A percentile compares a stretch with the other conserved stretches of the same genome.
Conservation (phyloP, 2,888 invertebrate genomes). For the Ornithoptera alexandrae region DNA sequence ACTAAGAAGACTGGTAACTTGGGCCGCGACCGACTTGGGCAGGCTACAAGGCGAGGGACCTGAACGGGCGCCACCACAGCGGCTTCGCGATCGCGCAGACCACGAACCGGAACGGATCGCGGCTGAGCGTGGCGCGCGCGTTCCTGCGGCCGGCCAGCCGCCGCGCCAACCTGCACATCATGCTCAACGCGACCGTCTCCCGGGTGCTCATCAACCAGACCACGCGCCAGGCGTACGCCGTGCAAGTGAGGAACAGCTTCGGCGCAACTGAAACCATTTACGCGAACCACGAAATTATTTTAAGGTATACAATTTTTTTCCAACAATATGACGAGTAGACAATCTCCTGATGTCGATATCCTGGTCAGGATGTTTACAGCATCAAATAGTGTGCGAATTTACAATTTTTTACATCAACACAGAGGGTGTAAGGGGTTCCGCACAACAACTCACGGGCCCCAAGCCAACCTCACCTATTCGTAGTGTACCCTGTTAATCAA, state of each 20-base stretch:
- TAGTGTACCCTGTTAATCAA: too few species aligned
- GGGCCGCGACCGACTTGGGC: neutral
- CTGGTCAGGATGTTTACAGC: too few species aligned
- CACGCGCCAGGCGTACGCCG: slow-evolving; percentile 87
- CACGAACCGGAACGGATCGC: slow-evolving; percentile 90
- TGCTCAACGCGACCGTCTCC: slow-evolving; percentile 90
- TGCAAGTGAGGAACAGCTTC: slow-evolving; percentile 82
- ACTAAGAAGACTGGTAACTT: too few species aligned
- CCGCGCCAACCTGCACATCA: slow-evolving; percentile 89
- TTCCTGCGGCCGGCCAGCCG: slow-evolving; percentile 89
- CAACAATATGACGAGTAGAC: neutral
- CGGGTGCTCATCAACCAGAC: slow-evolving; percentile 87
- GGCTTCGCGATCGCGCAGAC: slow-evolving; percentile 95
- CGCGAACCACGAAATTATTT: slow-evolving; percentile 84
- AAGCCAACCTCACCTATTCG: too few species aligned
- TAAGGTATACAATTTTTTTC: slow-evolving; percentile 62
- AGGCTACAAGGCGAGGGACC: slow-evolving; percentile 88
- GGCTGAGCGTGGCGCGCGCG: slow-evolving; percentile 89
- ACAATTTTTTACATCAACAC: too few species aligned
- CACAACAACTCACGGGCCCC: too few species aligned
- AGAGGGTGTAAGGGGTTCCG: too few species aligned
- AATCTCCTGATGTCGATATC: too few species aligned
- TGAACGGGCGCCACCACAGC: slow-evolving; percentile 89
- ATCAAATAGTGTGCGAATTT: too few species aligned
- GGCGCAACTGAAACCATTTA: slow-evolving; percentile 80